Evolutionary conservation across 2,113 vertebrate genomes (phyloP), one percentile per base, ranked within the genome.

Genomic region (Todiramphus saurophagus): DNA sequence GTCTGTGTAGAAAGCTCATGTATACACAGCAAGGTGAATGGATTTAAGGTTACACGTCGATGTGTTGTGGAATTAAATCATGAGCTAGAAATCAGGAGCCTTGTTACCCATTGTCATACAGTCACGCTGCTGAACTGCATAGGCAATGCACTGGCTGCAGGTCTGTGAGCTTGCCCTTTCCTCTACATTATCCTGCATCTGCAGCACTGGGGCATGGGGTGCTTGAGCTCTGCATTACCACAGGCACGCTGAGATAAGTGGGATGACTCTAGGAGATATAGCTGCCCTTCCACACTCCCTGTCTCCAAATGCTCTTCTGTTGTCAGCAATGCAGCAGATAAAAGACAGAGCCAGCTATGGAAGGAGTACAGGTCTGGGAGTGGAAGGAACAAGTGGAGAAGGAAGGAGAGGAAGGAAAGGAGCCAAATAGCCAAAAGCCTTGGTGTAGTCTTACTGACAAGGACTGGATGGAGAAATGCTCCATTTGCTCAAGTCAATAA

Each of bases 141-240:
- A 59, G 37, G 27, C 14, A 44, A 24, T 4, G 15, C 0, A 1
- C 60, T 73, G 11, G 11, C 43, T 72, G 16, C 11, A 46, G 23
- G 19, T 21, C 20, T 13, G 4, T 31, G 33, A 4, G 31, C 44
- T 66, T 66, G 35, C 53, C 27, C 31, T 13, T 73, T 9, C 19
- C 10, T 55, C 39, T 43, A 39, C 1, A 0, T 51, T 60, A 28
- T 70, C 33, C 63, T n/a, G 14, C 12, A 41, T 20, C 16, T 39
- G 13, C 27, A 19, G 35, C 20, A 48, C 39, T 25, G 1, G 0
- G 60, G 12, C 13, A 2, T 13, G 6, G 44, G 30, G 4, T 11
- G 37, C 16, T 10, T 1, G 0, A 37, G 31, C 18, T 28, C 53
- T 33, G 33, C 25, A 58, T 31, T 75, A n/a, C 25, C 21, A 13